A percentile compares a stretch with the other conserved stretches of the same genome.
phyloP scores from a whole-genome alignment of 37 sponge, comb jelly and placozoan genomes.

The Petrosia ficiformis region DNA sequence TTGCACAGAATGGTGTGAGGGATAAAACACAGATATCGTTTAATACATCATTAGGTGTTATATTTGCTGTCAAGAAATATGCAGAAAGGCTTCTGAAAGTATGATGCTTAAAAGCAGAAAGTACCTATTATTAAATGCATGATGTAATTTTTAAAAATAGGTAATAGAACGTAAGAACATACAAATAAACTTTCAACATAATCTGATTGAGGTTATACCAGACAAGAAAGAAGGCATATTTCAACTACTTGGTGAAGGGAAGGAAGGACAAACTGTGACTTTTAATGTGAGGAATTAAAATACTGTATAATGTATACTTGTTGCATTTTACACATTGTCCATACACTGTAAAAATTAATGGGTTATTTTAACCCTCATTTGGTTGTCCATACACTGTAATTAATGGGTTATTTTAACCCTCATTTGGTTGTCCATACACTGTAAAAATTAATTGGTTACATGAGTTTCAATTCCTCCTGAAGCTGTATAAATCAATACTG shows the following conservation, averaged over 20 bases:
- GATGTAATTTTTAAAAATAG: not conserved
- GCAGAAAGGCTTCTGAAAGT: slow-evolving; percentile 62
- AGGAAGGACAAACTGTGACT: slow-evolving; percentile 12
- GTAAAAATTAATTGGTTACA: too few relatives aligned
- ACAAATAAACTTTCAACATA: slow-evolving; percentile 53
- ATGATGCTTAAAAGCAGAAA: not conserved
- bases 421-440: too few relatives aligned
- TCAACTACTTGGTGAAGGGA: slow-evolving; percentile 50
- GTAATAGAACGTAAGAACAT: slow-evolving; percentile 62
- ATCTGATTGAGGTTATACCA: slow-evolving; percentile 56
- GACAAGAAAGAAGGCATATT: slow-evolving; percentile 71
- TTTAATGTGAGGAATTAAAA: slow-evolving; percentile 17
- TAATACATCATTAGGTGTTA: slow-evolving; percentile 79
- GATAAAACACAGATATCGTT: slow-evolving; percentile 61
- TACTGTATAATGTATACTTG: too few relatives aligned
- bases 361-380: too few relatives aligned
- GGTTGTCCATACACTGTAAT: too few relatives aligned
- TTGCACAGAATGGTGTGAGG: slow-evolving; percentile 58
- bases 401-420: too few relatives aligned
- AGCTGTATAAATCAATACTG: too few relatives aligned
- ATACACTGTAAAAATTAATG: too few relatives aligned
- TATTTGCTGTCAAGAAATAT: slow-evolving; percentile 92
- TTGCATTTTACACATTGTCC: too few relatives aligned
- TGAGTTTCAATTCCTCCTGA: too few relatives aligned
- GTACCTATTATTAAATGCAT: not conserved